Base-by-base conservation (phyloP, 2,888 invertebrate species). In the Caenorhabditis parvicauda region DNA sequence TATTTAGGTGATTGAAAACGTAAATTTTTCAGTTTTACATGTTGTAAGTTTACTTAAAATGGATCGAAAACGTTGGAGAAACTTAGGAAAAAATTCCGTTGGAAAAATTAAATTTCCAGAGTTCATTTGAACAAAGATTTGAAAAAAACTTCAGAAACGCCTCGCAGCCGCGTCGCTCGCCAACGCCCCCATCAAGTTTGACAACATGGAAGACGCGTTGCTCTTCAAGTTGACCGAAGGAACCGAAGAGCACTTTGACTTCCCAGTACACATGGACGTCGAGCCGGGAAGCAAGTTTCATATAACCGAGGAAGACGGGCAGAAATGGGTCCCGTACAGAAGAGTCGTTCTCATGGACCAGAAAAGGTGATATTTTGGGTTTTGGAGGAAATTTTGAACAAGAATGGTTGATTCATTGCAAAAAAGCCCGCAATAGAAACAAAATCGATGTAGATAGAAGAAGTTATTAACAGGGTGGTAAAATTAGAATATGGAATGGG, bases 201-300 rank as follows among this genome's bases (percentile, higher is more conserved):
- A 78, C 44, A 75, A 75, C 51, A 45, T 49, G 21, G 78, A 78
- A 51, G 78, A 78, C 41, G 61, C 60, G 19, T 44, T 71, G 6
- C 57, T 78, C 12, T 69, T 73, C 48, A 56, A 74, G 50, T 70
- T 64, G n/a, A 41, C 17, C 17, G 45, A 51, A 37, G 66, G 69
- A 19, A 55, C 41, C 1, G 58, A 53, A 27, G 19, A 46, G 12
- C 70, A 67, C 55, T 78, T 76, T 59, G 76, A 78, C 53, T 77
- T 69, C 37, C 70, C 72, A 17, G 77, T 78, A 14, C 70, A 76
- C 37, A 67, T 60, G 42, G 78, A 78, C 48, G 72, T 77, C 6
- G 77, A 78, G 44, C 67, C 68, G 9, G 69, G 67, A 25, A 77
- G 76, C 59, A 76, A 77, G 46, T 77, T 78, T 53, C 70, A 74